Evolutionary conservation across 2,888 invertebrate species (phyloP).

Genomic region (Muschampia plurimacula): DNA sequence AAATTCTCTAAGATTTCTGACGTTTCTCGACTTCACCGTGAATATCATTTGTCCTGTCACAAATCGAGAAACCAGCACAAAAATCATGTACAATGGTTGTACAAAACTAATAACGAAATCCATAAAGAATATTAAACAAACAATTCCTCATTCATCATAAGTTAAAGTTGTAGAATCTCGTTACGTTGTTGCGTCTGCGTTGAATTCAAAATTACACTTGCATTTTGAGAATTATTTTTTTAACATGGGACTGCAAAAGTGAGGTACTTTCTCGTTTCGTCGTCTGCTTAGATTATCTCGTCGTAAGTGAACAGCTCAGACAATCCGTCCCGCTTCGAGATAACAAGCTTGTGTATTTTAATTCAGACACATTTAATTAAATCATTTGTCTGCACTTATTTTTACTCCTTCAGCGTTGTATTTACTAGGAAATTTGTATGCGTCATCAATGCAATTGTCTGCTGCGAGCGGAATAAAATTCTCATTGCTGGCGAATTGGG

Average conservation of each 20-base stretch:
- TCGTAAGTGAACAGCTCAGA: constrained; percentile 41
- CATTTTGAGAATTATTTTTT: constrained; percentile 14
- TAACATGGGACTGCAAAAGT: not conserved
- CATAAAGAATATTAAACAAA: not conserved
- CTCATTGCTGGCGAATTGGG: constrained; percentile 6
- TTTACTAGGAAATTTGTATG: constrained; percentile 1
- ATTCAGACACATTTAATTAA: constrained; percentile 28
- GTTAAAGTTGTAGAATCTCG: constrained; percentile 2
- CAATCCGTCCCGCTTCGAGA: constrained; percentile 38
- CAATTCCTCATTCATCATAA: not conserved
- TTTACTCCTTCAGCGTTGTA: not conserved
- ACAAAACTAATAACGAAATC: too few relatives aligned
- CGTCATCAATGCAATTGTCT: constrained; percentile 18
- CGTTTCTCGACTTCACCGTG: too few relatives aligned
- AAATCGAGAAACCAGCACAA: too few relatives aligned
- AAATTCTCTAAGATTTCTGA: too few relatives aligned
- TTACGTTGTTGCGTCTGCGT: constrained; percentile 5
- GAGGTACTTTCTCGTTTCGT: constrained; percentile 37
- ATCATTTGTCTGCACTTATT: constrained; percentile 4
- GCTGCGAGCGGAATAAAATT: not conserved
- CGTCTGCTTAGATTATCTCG: constrained; percentile 43
- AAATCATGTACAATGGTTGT: too few relatives aligned
- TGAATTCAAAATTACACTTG: constrained; percentile 17
- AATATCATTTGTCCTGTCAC: too few relatives aligned
- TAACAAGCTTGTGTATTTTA: constrained; percentile 42